Conservation (phyloP, 1,140 invertebrate genomes). For the Stegodyphus dumicola region DNA sequence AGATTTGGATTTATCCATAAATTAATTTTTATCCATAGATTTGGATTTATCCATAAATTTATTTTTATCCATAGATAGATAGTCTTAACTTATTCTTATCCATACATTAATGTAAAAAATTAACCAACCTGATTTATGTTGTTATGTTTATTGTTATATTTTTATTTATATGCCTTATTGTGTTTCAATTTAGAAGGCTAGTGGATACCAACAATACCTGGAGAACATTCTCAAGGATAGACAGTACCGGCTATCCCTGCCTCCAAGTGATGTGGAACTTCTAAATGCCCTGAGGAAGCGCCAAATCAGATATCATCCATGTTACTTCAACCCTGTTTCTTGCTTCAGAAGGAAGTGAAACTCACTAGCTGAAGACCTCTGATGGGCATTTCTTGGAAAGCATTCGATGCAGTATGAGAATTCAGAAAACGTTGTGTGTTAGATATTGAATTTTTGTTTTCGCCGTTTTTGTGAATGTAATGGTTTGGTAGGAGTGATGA, state of each 20-base stretch:
- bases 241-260: background rate
- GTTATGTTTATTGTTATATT: background rate
- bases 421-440: background rate
- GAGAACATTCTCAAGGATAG: background rate
- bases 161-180: background rate
- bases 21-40: too few species aligned
- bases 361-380: background rate
- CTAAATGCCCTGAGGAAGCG: conserved; percentile 63
- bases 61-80: too few species aligned
- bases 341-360: conserved; percentile 65
- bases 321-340: conserved; percentile 68
- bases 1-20: too few species aligned
- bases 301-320: conserved; percentile 68
- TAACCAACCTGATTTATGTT: too few species aligned
- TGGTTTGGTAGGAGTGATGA: too few species aligned
- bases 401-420: background rate
- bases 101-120: too few species aligned
- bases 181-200: conserved; percentile 7
- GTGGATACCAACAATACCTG: conserved; percentile 2
- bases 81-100: too few species aligned
- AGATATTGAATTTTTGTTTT: too few species aligned
- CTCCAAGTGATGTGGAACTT: conserved; percentile 8
- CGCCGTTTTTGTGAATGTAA: too few species aligned
- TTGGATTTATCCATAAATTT: too few species aligned
- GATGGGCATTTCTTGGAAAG: background rate